phyloP scores from a whole-genome alignment of 2,888 invertebrate species.

The Agriopis marginaria region DNA sequence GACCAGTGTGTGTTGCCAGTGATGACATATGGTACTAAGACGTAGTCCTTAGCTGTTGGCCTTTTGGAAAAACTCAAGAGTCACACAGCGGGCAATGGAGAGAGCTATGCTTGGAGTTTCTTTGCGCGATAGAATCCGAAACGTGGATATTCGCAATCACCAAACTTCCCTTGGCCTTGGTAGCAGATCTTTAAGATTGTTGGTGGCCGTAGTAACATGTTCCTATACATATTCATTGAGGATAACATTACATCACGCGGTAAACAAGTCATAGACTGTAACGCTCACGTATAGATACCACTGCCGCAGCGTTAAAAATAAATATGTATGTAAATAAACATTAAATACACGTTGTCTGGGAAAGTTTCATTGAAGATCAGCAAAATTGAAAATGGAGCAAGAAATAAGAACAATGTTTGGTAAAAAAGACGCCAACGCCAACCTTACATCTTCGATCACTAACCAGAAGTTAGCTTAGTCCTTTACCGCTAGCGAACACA shows the following conservation, averaged over 20 bases:
- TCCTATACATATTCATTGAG: conserved; percentile 51
- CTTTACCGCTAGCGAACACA: not conserved
- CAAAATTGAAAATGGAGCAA: not conserved
- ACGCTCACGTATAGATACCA: conserved; percentile 30
- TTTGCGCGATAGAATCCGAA: too few species aligned
- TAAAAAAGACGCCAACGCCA: not conserved
- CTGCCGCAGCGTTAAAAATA: conserved; percentile 7
- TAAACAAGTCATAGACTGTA: conserved; percentile 56
- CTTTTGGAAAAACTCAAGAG: too few species aligned
- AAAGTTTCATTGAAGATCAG: not conserved
- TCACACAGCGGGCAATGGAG: too few species aligned
- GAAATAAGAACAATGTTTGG: not conserved
- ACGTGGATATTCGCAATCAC: too few species aligned
- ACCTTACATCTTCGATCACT: not conserved
- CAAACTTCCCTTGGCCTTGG: conserved; percentile 61
- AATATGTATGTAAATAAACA: not conserved
- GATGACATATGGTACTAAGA: too few species aligned
- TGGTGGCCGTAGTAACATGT: conserved; percentile 49
- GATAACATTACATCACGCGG: conserved; percentile 62
- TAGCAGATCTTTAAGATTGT: conserved; percentile 57
- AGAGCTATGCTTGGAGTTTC: too few species aligned
- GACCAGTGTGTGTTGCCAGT: too few species aligned
- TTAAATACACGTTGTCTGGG: not conserved
- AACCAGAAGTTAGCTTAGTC: not conserved
- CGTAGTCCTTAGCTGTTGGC: too few species aligned